Evolutionary conservation across 2,888 invertebrate genomes (phyloP).

Genomic region (Hirtodrosophila alboralis): DNA sequence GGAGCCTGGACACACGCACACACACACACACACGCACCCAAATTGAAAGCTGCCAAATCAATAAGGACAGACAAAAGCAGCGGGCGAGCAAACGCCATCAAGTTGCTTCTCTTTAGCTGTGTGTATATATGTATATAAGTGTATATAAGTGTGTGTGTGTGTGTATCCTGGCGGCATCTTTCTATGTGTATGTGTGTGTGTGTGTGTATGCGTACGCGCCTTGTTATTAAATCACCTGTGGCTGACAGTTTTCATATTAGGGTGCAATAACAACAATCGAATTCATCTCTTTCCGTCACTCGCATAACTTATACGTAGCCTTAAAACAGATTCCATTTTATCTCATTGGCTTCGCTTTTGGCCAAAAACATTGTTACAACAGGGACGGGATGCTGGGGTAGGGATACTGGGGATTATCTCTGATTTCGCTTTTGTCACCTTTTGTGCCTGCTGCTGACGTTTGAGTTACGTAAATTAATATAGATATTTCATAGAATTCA

Average conservation of each 20-base stretch:
- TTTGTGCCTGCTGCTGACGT: conserved; percentile 48
- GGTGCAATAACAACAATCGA: conserved; percentile 51
- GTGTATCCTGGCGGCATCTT: conserved; percentile 26
- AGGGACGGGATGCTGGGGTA: too few relatives aligned
- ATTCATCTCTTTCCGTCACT: conserved; percentile 32
- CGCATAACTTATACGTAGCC: conserved; percentile 25
- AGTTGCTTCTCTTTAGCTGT: conserved; percentile 19
- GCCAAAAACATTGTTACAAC: conserved; percentile 37
- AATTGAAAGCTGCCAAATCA: conserved; percentile 72
- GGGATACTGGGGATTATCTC: conserved; percentile 3
- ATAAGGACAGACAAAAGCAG: conserved; percentile 65
- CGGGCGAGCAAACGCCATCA: conserved; percentile 46
- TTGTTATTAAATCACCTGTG: conserved; percentile 74
- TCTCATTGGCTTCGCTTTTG: conserved; percentile 47
- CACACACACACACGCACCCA: conserved; percentile 17
- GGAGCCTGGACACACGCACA: conserved; percentile 46
- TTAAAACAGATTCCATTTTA: conserved; percentile 22
- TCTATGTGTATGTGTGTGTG: conserved; percentile 29
- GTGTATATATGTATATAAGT: conserved; percentile 25
- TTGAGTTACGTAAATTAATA: conserved; percentile 71
- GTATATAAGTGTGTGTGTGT: conserved; percentile 21
- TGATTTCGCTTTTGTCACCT: conserved; percentile 63
- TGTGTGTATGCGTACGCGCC: conserved; percentile 40
- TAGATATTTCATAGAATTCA: conserved; percentile 46
- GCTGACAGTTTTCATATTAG: conserved; percentile 73